These are phyloP conservation scores for Chrosomus eos DNA, from an alignment of 2,797 vertebrate genomes.

Conservation along the genomic window DNA sequence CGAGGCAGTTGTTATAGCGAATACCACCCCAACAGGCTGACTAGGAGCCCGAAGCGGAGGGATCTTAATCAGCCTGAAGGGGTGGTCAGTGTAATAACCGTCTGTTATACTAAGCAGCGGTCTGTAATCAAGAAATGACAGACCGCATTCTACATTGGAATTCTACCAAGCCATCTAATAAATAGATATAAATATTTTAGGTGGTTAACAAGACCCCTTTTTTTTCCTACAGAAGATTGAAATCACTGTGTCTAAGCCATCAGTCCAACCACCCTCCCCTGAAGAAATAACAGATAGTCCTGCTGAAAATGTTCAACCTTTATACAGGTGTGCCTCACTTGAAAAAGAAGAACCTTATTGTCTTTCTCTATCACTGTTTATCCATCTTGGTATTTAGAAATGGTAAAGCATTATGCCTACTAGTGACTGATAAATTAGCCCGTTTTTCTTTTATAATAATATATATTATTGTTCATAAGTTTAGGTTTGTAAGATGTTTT, in stretches of 20 bases:
- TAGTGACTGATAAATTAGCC: background rate
- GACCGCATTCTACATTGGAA: too few relatives aligned
- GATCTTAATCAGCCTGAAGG: too few relatives aligned
- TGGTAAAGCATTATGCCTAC: background rate
- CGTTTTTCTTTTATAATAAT: background rate
- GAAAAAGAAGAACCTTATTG: background rate
- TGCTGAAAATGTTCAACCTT: constrained; percentile 46
- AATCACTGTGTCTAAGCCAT: constrained; percentile 57
- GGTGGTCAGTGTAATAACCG: too few relatives aligned
- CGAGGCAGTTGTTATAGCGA: too few relatives aligned
- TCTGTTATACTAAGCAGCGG: too few relatives aligned
- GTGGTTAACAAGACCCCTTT: background rate
- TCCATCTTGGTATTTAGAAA: background rate
- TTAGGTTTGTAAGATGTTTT: background rate
- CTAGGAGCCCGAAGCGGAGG: too few relatives aligned
- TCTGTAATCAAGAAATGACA: too few relatives aligned
- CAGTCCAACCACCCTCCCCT: constrained; percentile 59
- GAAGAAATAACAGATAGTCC: constrained; percentile 53
- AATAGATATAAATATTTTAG: background rate
- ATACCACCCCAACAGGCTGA: too few relatives aligned
- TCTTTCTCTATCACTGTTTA: background rate
- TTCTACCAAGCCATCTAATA: too few relatives aligned
- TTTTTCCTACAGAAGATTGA: constrained; percentile 66
- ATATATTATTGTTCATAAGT: background rate
- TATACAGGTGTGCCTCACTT: constrained; percentile 60